Evolutionary conservation across 1,140 invertebrate species (phyloP), one percentile per base, ranked within the genome.

Genomic region (Drosophila athabasca): DNA sequence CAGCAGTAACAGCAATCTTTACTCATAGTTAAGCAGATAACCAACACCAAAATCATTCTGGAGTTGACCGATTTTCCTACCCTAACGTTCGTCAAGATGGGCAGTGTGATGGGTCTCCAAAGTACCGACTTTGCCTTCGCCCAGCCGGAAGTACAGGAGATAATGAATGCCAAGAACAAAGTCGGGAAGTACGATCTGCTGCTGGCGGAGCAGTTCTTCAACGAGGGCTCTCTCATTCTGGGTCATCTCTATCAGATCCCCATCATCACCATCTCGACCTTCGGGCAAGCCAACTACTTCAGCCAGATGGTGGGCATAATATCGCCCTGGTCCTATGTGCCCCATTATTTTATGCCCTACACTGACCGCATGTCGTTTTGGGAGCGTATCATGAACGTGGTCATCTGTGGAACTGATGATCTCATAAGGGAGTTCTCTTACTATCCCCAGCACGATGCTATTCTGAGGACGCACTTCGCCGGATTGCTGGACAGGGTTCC

Each of bases 121-220:
- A 83, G 58, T 6, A 91, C 90, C 0, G 82, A 91, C 31, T 81
- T 89, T 54, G 90, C 85, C 2, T 82, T 93, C 6, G 81, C 91
- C 6, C 85, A 91, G 22, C 79, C 88, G 0, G 75, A 79, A 53
- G 57, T 93, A 0, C 79, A 92, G 73, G 62, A 87, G 0, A 45
- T 93, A 1, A 82, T 93, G 17, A 74, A 91, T 35, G 76, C 68
- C 24, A 76, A 68, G 17, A 62, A 92, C 26, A 90, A 89, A 4
- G 62, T 80, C 0, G 75, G 87, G 5, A 82, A 91, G 54, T 93
- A 90, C 46, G 93, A 93, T 83, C 44, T 92, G 0, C 73, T 93
- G 0, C 60, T 93, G 29, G 73, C 79, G 0, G 92, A 92, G 43
- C 75, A 90, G 43, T 92, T 92, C 66, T 91, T 74, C 48, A 90